phyloP scores from a whole-genome alignment of 2,113 vertebrate species.

The Myrmophylax atrothorax region DNA sequence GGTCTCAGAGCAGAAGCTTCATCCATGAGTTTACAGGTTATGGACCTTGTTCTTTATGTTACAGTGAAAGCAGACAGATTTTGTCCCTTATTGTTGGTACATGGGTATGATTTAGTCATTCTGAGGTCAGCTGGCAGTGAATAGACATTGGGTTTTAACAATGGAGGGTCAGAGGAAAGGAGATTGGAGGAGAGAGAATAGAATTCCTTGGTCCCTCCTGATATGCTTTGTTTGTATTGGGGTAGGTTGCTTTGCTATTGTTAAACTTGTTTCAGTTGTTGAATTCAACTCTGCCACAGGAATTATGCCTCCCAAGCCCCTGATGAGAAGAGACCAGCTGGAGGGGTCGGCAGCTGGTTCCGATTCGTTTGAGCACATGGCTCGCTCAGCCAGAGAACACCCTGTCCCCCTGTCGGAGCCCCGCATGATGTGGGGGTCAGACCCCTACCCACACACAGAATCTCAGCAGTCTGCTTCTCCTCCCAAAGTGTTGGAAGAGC shows the following conservation, averaged over 20 bases:
- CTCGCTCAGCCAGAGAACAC: conserved; percentile 88
- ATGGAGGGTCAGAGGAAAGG: fast-evolving
- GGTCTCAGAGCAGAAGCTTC: not conserved
- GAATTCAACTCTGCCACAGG: conserved; percentile 72
- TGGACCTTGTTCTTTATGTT: not conserved
- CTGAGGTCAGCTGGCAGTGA: not conserved
- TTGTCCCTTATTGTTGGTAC: not conserved
- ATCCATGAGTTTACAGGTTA: not conserved
- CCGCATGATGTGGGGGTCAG: conserved; percentile 92
- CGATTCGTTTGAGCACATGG: conserved; percentile 92
- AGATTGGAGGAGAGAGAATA: not conserved
- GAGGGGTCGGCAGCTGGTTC: conserved; percentile 86
- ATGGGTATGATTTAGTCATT: not conserved
- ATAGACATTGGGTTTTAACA: not conserved
- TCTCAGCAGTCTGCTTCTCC: conserved; percentile 80
- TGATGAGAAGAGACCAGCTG: conserved; percentile 91
- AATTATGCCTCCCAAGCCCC: conserved; percentile 92
- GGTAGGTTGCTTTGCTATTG: not conserved
- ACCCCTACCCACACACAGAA: conserved; percentile 87
- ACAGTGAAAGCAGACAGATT: not conserved
- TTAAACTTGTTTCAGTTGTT: not conserved
- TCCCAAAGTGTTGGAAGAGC: conserved; percentile 84
- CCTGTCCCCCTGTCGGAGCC: conserved; percentile 84
- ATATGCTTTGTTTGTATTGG: not conserved
- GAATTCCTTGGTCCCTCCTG: not conserved